Evolutionary conservation across 2,888 invertebrate species (phyloP).

Genomic region (Tipula confusa): DNA sequence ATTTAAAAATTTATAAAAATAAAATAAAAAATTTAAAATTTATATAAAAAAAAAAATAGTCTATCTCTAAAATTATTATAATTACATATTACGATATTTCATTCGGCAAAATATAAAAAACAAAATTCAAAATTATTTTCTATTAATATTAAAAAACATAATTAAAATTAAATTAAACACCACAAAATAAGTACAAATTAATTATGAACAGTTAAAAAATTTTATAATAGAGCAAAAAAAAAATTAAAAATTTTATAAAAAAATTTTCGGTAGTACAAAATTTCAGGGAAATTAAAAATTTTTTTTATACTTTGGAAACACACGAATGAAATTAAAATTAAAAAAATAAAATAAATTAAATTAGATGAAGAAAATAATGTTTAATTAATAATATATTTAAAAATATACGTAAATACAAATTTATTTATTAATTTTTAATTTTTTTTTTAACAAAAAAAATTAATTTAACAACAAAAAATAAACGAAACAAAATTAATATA

Average conservation of each 20-base stretch:
- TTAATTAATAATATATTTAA: conserved; percentile 25
- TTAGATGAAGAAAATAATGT: neutral
- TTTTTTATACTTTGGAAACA: conserved; percentile 17
- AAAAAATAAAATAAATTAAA: neutral
- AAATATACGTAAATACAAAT: conserved; percentile 8
- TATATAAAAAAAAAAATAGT: neutral
- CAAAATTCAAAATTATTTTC: neutral
- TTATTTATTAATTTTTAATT: conserved; percentile 20
- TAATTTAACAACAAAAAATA: no score
- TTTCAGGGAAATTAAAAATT: conserved; percentile 26
- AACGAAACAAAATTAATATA: neutral
- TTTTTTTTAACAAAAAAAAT: neutral
- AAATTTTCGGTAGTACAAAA: conserved; percentile 30
- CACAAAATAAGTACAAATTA: conserved; percentile 30
- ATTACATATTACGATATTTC: neutral
- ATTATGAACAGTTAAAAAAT: neutral
- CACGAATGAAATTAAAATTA: conserved; percentile 9
- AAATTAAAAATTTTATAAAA: conserved; percentile 28
- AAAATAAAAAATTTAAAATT: conserved; percentile 12
- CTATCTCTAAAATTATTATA: neutral
- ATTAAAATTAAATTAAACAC: neutral
- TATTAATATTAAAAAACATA: neutral
- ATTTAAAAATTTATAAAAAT: conserved; percentile 26
- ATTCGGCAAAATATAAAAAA: conserved; percentile 26
- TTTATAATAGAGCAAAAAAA: conserved; percentile 26